Base-by-base conservation (phyloP, 1,140 invertebrate genomes). In the Pseudachorutes palmiensis region DNA sequence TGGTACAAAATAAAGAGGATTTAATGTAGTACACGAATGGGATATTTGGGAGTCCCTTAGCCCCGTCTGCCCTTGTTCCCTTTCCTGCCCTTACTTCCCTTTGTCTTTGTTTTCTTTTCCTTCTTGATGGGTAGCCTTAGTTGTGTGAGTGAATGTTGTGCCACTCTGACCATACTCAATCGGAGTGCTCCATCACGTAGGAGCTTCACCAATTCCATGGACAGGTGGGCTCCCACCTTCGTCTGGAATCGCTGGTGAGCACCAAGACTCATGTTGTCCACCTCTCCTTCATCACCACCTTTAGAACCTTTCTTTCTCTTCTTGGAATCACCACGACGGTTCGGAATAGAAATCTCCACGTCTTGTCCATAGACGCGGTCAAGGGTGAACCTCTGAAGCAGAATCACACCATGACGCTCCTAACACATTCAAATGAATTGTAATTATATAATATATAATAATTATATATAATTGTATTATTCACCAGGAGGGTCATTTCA, bases 191-290 rank as follows among this genome's bases (percentile, higher is more conserved):
- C 72, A 45, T 64, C 67, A 1, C 72, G 60, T 3, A 73, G 59
- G 19, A 73, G 62, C 62, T 73, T 73, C 14, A 73, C 72, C 9
- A 73, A 69, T 61, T 73, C 72, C 72, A 73, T 73, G 59, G 72
- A 73, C 48, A 73, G 68, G 33, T 73, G 72, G 14, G 72, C 72
- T 22, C 69, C 72, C 72, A 73, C 70, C 62, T 73, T 73, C 3
- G 72, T 73, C 65, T 70, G 69, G 9, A 49, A 64, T 45, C 72
- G 28, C 19, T 45, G 41, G 30, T 69, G 45, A 22, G 65, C 31
- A 48, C 63, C 64, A 22, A 65, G 67, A 26, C 67, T 65, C 30
- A 66, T 69, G 3, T 69, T 66, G 58, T 70, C 71, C 5, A 32
- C 33, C 22, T 30, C 32, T 19, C 63, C 58, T 14, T n/a, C 57